phyloP scores from a whole-genome alignment of 2,797 vertebrate species.

The Orientallactaga sibirica region DNA sequence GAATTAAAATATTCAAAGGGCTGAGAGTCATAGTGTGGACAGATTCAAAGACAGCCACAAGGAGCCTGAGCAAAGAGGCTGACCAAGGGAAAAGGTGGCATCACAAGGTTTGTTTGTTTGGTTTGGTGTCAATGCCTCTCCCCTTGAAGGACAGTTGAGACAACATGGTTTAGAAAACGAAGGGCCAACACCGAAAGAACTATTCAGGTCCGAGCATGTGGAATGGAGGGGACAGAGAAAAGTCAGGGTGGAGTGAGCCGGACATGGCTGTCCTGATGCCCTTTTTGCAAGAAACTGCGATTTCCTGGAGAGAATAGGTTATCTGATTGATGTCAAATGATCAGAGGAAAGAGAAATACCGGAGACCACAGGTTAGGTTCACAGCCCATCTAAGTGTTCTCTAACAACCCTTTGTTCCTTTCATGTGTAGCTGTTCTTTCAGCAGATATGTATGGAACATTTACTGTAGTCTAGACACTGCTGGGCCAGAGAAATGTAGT shows the following conservation, averaged over 20 bases:
- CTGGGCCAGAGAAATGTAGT: neutral
- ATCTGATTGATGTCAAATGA: neutral
- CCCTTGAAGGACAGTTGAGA: neutral
- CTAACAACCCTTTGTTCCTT: neutral
- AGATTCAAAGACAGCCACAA: neutral
- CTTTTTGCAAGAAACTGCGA: neutral
- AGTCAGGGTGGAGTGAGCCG: neutral
- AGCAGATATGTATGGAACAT: neutral
- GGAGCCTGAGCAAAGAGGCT: neutral
- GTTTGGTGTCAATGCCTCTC: neutral
- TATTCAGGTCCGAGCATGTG: neutral
- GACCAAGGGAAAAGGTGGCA: rapidly evolving
- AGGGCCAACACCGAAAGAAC: neutral
- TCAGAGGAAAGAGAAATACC: neutral
- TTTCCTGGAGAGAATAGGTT: neutral
- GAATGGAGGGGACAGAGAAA: neutral
- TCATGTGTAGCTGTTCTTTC: neutral
- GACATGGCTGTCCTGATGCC: neutral
- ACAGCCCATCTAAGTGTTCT: neutral
- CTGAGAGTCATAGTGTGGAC: neutral
- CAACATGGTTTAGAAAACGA: conserved; percentile 29
- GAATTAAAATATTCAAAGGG: neutral
- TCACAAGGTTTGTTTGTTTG: neutral
- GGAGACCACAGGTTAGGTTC: neutral
- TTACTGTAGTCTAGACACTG: neutral